Evolutionary conservation across 2,113 vertebrate genomes (phyloP), one percentile per base, ranked within the genome.

Genomic region (Campylomormyrus tamandua): DNA sequence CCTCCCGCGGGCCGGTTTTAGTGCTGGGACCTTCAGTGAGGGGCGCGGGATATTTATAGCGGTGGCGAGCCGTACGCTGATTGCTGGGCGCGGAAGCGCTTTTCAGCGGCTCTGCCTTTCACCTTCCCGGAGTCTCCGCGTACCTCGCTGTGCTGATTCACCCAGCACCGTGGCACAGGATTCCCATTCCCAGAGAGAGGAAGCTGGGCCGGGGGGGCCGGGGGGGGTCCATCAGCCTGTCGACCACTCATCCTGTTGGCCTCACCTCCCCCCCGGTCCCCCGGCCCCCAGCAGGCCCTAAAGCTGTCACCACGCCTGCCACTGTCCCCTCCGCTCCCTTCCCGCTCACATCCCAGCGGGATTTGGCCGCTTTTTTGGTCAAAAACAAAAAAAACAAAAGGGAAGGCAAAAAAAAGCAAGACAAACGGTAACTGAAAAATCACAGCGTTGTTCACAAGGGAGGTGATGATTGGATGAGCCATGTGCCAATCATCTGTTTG

Each of bases 211-310:
- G 90, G 70, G 80, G 86, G 77, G 74, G 24, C 1, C 6, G 90
- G 89, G 90, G 88, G 85, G 87, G 83, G 88, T 94, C 93, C 94
- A 93, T 95, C 94, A 95, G 91, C 91, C 92, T 74, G 91, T 92
- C 70, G 80, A 89, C 91, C 53, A 90, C 93, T 92, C 94, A 95
- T 95, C 95, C 95, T 95, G 94, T 91, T 93, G 93, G 89, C 95
- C 94, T 93, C 91, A 46, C 24, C 90, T 92, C 95, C 92, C 94
- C 94, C 91, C 70, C 31, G 15, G 70, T 35, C 11, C 31, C 70
- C 11, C 27, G 31, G 35, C 70, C 70, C 91, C 90, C 92, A 89
- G 91, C 91, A 92, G 93, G 85, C 91, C 42, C 90, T 95, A 94
- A 96, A 96, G 19, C 87, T 95, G 94, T 95, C 93, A 93, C 90